Evolutionary conservation across 2,888 invertebrate genomes (phyloP).

Genomic region (Drosophila tripunctata): DNA sequence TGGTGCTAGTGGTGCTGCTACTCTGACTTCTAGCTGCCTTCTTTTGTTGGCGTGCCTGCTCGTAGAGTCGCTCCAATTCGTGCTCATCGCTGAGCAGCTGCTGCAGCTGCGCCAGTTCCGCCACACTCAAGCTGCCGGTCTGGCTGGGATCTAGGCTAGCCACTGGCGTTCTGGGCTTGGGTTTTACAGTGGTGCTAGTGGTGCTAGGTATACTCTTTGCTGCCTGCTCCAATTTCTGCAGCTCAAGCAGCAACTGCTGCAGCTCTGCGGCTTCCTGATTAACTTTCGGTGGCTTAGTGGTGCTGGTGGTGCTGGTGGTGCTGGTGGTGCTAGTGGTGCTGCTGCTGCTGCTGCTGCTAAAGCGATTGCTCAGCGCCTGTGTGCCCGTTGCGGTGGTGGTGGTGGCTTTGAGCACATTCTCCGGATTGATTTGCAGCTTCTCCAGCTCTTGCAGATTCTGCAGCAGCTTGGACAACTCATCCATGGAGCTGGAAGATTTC

Average conservation of each 20-base stretch:
- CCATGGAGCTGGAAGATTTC: constrained; percentile 40
- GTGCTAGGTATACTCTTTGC: too few relatives aligned
- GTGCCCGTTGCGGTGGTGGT: constrained; percentile 28
- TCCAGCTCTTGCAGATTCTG: constrained; percentile 84
- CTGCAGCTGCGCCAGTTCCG: constrained; percentile 85
- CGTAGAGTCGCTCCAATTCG: constrained; percentile 80
- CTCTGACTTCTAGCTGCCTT: constrained; percentile 31
- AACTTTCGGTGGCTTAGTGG: not conserved
- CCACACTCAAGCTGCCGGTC: constrained; percentile 29
- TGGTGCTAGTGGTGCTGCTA: constrained; percentile 29
- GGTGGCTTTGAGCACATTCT: constrained; percentile 67
- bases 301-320: constrained; percentile 22
- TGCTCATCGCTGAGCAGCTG: constrained; percentile 85
- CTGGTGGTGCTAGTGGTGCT: constrained; percentile 2
- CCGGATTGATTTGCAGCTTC: constrained; percentile 78
- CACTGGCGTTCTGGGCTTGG: not conserved
- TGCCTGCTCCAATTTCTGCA: constrained; percentile 69
- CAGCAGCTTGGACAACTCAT: constrained; percentile 84
- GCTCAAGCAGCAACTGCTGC: constrained; percentile 67
- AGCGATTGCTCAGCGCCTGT: constrained; percentile 65
- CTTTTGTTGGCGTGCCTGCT: constrained; percentile 74
- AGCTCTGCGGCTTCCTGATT: constrained; percentile 62
- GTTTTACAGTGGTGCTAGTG: constrained; percentile 27
- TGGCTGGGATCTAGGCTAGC: constrained; percentile 2
- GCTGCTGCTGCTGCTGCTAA: constrained; percentile 41